A percentile compares a stretch with the other conserved stretches of the same genome.
These are phyloP conservation scores for Liparis tanakae DNA, from an alignment of 2,797 vertebrate species.

Conservation along the genomic window DNA sequence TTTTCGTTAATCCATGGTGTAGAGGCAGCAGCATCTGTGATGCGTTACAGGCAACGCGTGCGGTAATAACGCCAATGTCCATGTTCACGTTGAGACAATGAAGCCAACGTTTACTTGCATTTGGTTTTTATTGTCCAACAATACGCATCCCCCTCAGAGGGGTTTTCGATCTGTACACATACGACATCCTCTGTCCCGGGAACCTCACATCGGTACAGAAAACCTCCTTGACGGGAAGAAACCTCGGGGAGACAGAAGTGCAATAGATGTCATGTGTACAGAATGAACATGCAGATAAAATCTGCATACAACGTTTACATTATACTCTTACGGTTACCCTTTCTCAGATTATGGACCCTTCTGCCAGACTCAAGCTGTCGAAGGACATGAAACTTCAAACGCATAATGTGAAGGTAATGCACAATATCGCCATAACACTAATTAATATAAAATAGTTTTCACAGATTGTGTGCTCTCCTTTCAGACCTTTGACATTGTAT, in stretches of 20 bases:
- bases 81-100: not conserved
- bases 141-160: no score
- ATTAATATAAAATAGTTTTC: not conserved
- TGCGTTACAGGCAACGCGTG: fast-evolving
- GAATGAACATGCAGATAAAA: no score
- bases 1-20: not conserved
- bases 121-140: no score
- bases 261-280: no score
- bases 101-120: no score
- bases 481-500: not conserved
- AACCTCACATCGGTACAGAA: no score
- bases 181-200: no score
- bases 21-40: fast-evolving
- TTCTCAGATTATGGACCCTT: slow-evolving; percentile 75
- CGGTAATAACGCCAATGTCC: not conserved
- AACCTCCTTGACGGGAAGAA: no score
- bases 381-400: slow-evolving; percentile 62
- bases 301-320: not conserved
- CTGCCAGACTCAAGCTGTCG: slow-evolving; percentile 58
- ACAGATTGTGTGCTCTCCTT: not conserved
- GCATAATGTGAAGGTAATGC: slow-evolving; percentile 67
- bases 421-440: not conserved
- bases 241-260: no score
- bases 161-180: no score
- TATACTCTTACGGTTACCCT: fast-evolving